Percentiles rank a stretch among this genome's conserved stretches.
These are phyloP conservation scores for Adelphocoris suturalis DNA, from an alignment of 2,888 invertebrate genomes.

Conservation along the genomic window DNA sequence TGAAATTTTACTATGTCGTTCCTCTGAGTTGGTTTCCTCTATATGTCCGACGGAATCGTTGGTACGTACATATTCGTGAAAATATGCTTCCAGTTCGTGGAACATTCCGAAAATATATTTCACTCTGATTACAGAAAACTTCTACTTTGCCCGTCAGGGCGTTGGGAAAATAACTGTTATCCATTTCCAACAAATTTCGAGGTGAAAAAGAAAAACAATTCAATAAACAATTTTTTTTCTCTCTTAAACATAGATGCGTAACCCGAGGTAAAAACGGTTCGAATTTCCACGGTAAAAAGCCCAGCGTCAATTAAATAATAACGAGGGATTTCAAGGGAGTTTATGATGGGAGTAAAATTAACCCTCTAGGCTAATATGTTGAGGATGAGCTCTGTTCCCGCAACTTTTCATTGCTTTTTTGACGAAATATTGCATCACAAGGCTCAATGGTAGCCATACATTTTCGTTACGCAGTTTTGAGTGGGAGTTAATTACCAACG, in stretches of 20 bases:
- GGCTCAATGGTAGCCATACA: background rate
- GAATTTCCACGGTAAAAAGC: slow-evolving; percentile 6
- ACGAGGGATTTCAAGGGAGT: slow-evolving; percentile 21
- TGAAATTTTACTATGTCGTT: no score
- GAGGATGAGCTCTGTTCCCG: background rate
- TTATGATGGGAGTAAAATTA: slow-evolving; percentile 34
- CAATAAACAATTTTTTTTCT: background rate
- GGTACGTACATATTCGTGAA: no score
- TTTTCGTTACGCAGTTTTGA: background rate
- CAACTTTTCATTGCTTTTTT: slow-evolving; percentile 19
- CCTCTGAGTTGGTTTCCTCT: no score
- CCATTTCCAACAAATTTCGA: background rate
- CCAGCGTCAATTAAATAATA: slow-evolving; percentile 21
- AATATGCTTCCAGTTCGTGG: no score
- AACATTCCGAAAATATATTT: no score
- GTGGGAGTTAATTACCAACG: background rate
- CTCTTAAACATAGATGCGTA: background rate
- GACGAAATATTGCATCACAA: background rate
- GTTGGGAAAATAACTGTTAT: no score
- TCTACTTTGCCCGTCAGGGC: no score
- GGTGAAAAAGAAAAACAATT: background rate
- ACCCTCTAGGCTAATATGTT: slow-evolving; percentile 28
- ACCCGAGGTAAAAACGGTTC: background rate
- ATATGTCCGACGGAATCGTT: no score
- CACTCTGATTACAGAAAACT: no score